Conservation (phyloP, 1,140 invertebrate genomes). For the Atta colombica region DNA sequence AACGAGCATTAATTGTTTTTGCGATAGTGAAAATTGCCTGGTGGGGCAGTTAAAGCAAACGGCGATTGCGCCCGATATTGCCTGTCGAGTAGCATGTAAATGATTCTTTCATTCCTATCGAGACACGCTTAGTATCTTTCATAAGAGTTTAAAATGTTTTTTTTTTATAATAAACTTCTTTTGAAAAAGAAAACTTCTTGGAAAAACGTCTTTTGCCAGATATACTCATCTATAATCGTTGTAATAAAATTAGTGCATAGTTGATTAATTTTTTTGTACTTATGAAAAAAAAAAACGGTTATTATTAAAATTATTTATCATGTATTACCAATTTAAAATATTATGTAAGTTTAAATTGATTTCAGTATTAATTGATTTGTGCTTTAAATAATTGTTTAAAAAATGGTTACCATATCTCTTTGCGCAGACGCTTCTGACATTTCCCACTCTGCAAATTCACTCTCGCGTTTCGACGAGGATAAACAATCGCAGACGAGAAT, state of each 20-base stretch:
- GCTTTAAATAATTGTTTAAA: conserved; percentile 16
- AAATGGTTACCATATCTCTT: conserved; percentile 7
- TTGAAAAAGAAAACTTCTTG: background rate
- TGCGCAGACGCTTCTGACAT: background rate
- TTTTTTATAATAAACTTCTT: background rate
- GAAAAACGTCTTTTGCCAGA: background rate
- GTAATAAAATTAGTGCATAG: background rate
- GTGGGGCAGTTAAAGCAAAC: conserved; percentile 80
- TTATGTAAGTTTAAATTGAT: background rate
- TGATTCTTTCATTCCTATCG: conserved; percentile 70
- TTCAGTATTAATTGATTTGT: background rate
- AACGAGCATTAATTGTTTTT: conserved; percentile 87
- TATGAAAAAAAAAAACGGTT: background rate
- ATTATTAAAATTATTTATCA: background rate
- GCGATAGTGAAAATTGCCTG: conserved; percentile 84
- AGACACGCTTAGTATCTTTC: conserved; percentile 35
- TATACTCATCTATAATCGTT: background rate
- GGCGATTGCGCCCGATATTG: conserved; percentile 76
- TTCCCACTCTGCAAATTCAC: conserved; percentile 44
- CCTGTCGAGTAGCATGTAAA: conserved; percentile 79
- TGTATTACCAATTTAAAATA: background rate
- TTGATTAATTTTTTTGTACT: background rate
- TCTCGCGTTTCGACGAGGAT: conserved; percentile 62
- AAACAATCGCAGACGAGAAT: conserved; percentile 66
- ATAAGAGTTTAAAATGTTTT: no score